Percentiles rank a stretch among this genome's conserved stretches.
phyloP scores from a whole-genome alignment of 2,113 vertebrate species.

The Melanotaenia duboulayi region DNA sequence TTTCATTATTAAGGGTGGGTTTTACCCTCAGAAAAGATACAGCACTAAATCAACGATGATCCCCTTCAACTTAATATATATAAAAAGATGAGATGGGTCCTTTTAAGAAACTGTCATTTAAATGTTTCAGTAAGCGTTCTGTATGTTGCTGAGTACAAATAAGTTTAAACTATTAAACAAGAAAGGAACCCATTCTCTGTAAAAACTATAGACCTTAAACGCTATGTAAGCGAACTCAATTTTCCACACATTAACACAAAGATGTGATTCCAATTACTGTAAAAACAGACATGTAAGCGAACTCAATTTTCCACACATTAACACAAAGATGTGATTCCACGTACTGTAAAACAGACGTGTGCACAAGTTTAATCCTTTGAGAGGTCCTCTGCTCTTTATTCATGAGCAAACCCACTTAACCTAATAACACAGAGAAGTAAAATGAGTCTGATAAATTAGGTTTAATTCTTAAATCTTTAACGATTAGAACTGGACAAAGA shows the following conservation, averaged over 20 bases:
- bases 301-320: not conserved
- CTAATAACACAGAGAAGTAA: not conserved
- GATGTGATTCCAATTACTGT: not conserved
- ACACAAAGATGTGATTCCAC: not conserved
- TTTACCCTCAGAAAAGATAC: conserved; percentile 26
- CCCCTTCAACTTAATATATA: not conserved
- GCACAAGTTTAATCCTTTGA: no score
- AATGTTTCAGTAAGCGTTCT: not conserved
- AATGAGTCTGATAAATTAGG: not conserved
- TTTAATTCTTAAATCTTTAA: conserved; percentile 11
- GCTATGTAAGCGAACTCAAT: no score
- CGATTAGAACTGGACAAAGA: not conserved
- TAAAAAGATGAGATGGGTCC: not conserved
- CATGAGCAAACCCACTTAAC: not conserved
- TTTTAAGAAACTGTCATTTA: not conserved
- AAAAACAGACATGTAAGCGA: no score
- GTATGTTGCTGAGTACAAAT: not conserved
- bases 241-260: not conserved
- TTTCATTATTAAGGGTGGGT: conserved; percentile 28
- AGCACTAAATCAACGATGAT: conserved; percentile 10
- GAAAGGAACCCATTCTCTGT: not conserved
- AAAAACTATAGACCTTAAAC: not conserved
- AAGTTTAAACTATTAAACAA: not conserved
- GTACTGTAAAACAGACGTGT: no score
- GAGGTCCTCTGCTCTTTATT: not conserved